Percentiles rank a stretch among this genome's conserved stretches.
phyloP scores from a whole-genome alignment of 2,113 vertebrate genomes.

The Spea bombifrons region DNA sequence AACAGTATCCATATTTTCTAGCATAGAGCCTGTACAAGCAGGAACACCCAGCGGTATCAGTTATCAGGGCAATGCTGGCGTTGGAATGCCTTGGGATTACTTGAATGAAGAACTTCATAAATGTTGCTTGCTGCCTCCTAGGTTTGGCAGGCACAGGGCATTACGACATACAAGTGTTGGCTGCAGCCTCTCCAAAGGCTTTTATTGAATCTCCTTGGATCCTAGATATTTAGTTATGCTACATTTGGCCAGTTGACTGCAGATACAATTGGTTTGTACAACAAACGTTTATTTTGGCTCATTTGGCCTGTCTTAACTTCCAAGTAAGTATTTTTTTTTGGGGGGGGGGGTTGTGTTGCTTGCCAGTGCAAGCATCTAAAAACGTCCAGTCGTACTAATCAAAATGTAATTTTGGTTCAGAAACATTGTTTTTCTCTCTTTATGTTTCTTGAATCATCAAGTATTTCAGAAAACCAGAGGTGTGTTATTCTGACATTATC shows the following conservation, averaged over 20 bases:
- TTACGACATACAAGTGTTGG: slow-evolving; percentile 40
- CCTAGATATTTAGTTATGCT: slow-evolving; percentile 37
- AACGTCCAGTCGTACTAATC: neutral
- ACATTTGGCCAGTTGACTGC: slow-evolving; percentile 27
- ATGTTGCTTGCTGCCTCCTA: slow-evolving; percentile 29
- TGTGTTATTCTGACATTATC: slow-evolving; percentile 20
- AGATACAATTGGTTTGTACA: slow-evolving; percentile 38
- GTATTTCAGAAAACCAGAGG: neutral
- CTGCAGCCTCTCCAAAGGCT: slow-evolving; percentile 14
- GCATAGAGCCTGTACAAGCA: neutral
- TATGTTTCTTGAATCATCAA: slow-evolving; percentile 25
- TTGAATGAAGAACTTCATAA: slow-evolving; percentile 23
- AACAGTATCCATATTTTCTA: neutral
- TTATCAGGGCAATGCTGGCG: slow-evolving; percentile 8
- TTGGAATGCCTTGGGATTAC: slow-evolving; percentile 15
- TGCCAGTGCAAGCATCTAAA: slow-evolving; percentile 18
- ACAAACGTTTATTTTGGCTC: slow-evolving; percentile 45
- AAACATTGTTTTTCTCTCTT: neutral
- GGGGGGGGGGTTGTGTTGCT: neutral
- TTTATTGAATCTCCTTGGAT: slow-evolving; percentile 37
- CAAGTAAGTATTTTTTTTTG: slow-evolving; percentile 12
- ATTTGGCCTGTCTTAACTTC: slow-evolving; percentile 1
- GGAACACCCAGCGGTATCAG: neutral
- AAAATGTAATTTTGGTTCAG: slow-evolving; percentile 15
- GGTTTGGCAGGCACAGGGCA: slow-evolving; percentile 30